Evolutionary conservation across 2,113 vertebrate genomes (phyloP).

Genomic region (Myiozetetes cayanensis): DNA sequence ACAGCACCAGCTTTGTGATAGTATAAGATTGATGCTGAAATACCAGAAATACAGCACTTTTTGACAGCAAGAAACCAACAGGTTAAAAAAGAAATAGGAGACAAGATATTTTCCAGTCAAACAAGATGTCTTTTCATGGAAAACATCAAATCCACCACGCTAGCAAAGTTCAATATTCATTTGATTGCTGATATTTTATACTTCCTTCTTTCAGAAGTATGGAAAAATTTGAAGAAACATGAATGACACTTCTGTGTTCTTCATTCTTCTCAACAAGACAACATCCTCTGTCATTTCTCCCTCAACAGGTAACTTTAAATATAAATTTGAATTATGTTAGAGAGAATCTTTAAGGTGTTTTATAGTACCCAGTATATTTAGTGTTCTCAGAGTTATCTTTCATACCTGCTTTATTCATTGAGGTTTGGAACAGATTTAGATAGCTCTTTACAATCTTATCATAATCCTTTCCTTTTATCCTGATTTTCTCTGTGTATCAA

Average conservation of each 20-base stretch:
- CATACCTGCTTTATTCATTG: not conserved
- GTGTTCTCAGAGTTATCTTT: not conserved
- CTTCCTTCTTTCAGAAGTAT: not conserved
- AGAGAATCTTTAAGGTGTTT: not conserved
- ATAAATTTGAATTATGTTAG: not conserved
- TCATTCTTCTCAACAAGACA: not conserved
- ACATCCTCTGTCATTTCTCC: not conserved
- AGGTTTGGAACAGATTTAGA: not conserved
- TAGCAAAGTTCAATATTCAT: slow-evolving; percentile 45
- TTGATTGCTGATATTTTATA: slow-evolving; percentile 20
- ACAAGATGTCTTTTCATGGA: slow-evolving; percentile 47
- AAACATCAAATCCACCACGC: slow-evolving; percentile 37
- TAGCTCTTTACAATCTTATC: not conserved
- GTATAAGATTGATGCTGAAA: slow-evolving; percentile 53
- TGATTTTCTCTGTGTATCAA: not conserved
- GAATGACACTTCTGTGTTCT: not conserved
- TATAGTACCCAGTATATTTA: not conserved
- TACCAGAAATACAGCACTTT: slow-evolving; percentile 40
- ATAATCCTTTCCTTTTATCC: not conserved
- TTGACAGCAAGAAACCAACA: slow-evolving; percentile 54
- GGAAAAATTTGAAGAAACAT: not conserved
- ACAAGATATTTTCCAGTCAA: slow-evolving; percentile 59
- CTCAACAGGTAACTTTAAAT: not conserved
- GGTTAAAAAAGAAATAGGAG: slow-evolving; percentile 53
- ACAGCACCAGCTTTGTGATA: slow-evolving; percentile 54